Evolutionary conservation across 1,140 invertebrate genomes (phyloP).

Genomic region (Venturia canescens): DNA sequence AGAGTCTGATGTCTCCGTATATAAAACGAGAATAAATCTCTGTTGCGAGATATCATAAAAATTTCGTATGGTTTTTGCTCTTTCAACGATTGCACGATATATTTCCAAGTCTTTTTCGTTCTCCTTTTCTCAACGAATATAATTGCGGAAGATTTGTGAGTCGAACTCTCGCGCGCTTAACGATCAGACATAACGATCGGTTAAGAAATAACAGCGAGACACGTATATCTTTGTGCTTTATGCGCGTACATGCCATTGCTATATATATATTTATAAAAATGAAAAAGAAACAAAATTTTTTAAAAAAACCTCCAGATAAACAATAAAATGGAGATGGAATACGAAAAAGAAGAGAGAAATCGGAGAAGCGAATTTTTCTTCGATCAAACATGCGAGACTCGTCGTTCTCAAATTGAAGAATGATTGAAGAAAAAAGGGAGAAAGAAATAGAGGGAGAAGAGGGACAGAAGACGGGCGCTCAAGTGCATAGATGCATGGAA

Average conservation of each 20-base stretch:
- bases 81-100: not conserved
- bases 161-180: constrained; percentile 15
- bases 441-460: not conserved
- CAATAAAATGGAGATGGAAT: not conserved
- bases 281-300: not conserved
- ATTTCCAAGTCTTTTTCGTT: not conserved
- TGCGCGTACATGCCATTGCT: not conserved
- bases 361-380: constrained; percentile 39
- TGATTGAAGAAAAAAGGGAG: constrained; percentile 19
- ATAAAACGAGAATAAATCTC: too few species aligned
- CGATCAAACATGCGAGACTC: constrained; percentile 27
- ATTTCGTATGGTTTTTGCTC: not conserved
- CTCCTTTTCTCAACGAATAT: not conserved
- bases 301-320: too few species aligned
- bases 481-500: constrained; percentile 35
- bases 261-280: not conserved
- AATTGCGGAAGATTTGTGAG: constrained; percentile 23
- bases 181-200: constrained; percentile 24
- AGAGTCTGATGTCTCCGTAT: too few species aligned
- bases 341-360: constrained; percentile 5
- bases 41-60: not conserved
- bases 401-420: constrained; percentile 36
- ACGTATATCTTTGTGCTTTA: not conserved
- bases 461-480: constrained; percentile 15
- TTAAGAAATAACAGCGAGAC: not conserved